These are phyloP conservation scores for Drosophila bunnanda DNA, from an alignment of 2,888 invertebrate species.

Conservation along the genomic window DNA sequence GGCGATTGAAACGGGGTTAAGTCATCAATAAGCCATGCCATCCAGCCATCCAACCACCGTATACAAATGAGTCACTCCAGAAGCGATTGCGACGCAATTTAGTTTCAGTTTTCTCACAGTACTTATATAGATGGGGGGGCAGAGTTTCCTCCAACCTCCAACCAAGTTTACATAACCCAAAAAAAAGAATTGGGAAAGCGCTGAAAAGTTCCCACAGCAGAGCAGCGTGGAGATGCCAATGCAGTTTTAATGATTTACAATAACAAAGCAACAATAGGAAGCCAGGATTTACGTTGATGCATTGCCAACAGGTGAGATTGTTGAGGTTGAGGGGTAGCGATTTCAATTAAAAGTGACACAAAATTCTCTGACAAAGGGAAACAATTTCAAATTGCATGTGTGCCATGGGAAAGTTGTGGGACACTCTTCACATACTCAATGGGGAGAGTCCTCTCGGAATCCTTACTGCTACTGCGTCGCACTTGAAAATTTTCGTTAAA, in stretches of 20 bases:
- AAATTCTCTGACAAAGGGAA: constrained; percentile 69
- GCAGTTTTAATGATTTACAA: constrained; percentile 75
- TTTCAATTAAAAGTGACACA: constrained; percentile 78
- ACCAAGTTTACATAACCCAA: constrained; percentile 73
- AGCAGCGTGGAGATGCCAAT: constrained; percentile 44
- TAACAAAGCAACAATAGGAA: constrained; percentile 64
- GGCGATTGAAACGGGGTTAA: constrained; percentile 68
- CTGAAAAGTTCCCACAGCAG: constrained; percentile 72
- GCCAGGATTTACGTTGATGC: constrained; percentile 59
- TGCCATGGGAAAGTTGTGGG: constrained; percentile 67
- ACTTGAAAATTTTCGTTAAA: constrained; percentile 66
- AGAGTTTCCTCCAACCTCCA: constrained; percentile 15
- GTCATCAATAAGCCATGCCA: constrained; percentile 70
- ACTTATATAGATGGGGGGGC: constrained; percentile 53
- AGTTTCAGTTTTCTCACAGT: constrained; percentile 68
- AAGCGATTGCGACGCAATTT: constrained; percentile 58
- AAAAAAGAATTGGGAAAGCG: constrained; percentile 57
- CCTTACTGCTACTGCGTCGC: constrained; percentile 55
- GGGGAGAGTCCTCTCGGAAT: constrained; percentile 19
- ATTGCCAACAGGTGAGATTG: constrained; percentile 70
- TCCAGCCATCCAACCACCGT: constrained; percentile 53
- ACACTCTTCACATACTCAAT: constrained; percentile 8
- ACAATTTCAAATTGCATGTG: constrained; percentile 74
- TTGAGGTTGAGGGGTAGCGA: constrained; percentile 48
- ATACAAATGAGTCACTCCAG: constrained; percentile 68